Conservation (phyloP, 1,140 invertebrate genomes). For the Tetramorium simillimum region DNA sequence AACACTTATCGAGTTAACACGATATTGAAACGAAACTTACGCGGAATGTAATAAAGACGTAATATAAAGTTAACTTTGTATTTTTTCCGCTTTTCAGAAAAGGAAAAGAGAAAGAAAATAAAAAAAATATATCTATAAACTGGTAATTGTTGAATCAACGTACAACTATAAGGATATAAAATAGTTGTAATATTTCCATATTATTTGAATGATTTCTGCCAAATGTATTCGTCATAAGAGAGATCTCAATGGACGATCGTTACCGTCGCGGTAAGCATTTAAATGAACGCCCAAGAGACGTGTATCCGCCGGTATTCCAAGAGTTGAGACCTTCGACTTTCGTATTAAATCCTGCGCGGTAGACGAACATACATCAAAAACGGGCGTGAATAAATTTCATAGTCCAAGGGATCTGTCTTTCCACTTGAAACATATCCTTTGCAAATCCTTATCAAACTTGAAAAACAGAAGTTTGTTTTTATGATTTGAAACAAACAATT, state of each 20-base stretch:
- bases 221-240: not conserved
- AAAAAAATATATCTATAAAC: not conserved
- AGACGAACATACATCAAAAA: constrained; percentile 20
- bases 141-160: not conserved
- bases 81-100: not conserved
- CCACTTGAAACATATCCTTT: not conserved
- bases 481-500: not conserved
- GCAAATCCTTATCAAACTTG: not conserved
- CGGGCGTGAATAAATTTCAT: constrained; percentile 27
- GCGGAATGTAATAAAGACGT: not conserved
- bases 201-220: not conserved
- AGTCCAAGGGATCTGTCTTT: not conserved
- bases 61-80: not conserved
- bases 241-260: not conserved
- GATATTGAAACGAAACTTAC: not conserved
- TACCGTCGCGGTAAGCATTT: not conserved
- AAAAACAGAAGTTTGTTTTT: not conserved
- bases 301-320: constrained; percentile 3
- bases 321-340: constrained; percentile 18
- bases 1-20: not conserved
- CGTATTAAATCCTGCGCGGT: constrained; percentile 4
- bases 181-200: not conserved
- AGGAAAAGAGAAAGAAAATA: not conserved
- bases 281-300: constrained; percentile 10
- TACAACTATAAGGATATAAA: not conserved